A percentile compares a stretch with the other conserved stretches of the same genome.
Evolutionary conservation across 1,140 invertebrate species (phyloP).

Genomic region (Muscidifurax raptorellus): DNA sequence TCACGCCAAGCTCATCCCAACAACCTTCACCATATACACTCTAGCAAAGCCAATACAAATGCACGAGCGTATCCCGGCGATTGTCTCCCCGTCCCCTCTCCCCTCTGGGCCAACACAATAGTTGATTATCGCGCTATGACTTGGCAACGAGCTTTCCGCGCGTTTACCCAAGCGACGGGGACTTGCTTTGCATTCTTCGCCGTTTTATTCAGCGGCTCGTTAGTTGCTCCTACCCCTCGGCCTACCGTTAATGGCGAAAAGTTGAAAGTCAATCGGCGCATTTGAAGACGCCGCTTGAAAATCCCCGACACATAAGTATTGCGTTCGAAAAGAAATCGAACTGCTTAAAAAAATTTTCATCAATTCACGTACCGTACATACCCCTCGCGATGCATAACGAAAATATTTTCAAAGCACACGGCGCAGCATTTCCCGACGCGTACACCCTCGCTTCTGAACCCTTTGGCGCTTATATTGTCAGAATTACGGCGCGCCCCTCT

Average conservation of each 20-base stretch:
- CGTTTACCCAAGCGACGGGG: constrained; percentile 25
- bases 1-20: no score
- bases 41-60: no score
- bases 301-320: no score
- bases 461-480: constrained; percentile 44
- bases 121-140: constrained; percentile 39
- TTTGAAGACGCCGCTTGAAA: no score
- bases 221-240: neutral
- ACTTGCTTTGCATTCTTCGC: constrained; percentile 39
- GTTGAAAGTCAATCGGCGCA: constrained; percentile 28
- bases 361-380: neutral
- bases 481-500: constrained; percentile 27
- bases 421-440: neutral
- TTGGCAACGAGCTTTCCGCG: constrained; percentile 24
- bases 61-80: no score
- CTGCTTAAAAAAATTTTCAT: neutral
- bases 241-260: constrained; percentile 22
- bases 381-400: neutral
- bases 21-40: no score
- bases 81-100: neutral
- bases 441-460: constrained; percentile 15
- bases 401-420: constrained; percentile 2
- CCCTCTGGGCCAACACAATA: constrained; percentile 33
- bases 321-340: neutral
- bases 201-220: constrained; percentile 38